These are phyloP conservation scores for Epinotia demarniana DNA, from an alignment of 2,888 invertebrate genomes.

Conservation along the genomic window DNA sequence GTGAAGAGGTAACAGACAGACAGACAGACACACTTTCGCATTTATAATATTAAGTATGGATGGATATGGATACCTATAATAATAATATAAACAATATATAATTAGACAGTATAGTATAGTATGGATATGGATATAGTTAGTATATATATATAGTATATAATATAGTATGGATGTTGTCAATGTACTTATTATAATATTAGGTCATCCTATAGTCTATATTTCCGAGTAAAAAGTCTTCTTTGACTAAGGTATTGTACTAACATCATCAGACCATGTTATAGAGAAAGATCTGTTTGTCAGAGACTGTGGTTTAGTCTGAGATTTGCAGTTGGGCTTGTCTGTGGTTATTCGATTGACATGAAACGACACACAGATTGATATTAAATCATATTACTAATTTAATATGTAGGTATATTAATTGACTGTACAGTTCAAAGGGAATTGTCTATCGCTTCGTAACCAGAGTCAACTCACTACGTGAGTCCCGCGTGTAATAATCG, in stretches of 20 bases:
- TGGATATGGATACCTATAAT: no score
- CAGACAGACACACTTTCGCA: no score
- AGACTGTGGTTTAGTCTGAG: background rate
- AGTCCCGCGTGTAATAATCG: no score
- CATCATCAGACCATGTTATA: slow-evolving; percentile 1
- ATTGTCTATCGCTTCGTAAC: background rate
- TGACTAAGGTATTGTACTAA: slow-evolving; percentile 7
- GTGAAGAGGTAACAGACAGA: no score
- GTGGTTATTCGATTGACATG: slow-evolving; percentile 10
- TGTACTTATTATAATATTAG: no score
- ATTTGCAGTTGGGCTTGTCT: background rate
- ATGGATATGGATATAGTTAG: no score
- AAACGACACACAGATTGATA: background rate
- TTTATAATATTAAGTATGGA: no score
- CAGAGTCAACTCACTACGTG: background rate
- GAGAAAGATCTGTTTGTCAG: background rate
- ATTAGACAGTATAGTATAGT: no score
- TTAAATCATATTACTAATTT: background rate
- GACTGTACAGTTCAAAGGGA: background rate
- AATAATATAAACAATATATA: no score
- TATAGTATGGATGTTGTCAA: no score
- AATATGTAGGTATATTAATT: background rate
- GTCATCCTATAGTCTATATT: no score
- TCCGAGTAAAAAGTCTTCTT: background rate
- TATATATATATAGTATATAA: no score